Conservation (phyloP, 2,113 vertebrate species). For the Lipotes vexillifer region DNA sequence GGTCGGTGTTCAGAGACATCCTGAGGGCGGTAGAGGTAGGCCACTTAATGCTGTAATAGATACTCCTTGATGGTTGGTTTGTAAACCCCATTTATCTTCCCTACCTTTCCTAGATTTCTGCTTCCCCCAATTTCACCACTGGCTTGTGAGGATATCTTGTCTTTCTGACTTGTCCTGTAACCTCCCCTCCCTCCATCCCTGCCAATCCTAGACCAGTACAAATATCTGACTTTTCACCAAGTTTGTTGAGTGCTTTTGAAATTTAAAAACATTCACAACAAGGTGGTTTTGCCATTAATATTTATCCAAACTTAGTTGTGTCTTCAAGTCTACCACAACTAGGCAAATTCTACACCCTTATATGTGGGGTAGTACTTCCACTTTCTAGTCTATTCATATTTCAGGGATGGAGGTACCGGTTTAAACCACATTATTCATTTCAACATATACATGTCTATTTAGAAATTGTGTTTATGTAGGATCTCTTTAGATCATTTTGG, state of each 20-base stretch:
- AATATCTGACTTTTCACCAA: not conserved
- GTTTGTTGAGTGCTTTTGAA: not conserved
- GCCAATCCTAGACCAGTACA: not conserved
- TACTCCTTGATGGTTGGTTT: not conserved
- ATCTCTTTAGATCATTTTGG: not conserved
- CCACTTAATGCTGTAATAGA: not conserved
- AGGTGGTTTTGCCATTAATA: not conserved
- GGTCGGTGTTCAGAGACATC: slow-evolving; percentile 95
- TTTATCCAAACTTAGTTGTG: not conserved
- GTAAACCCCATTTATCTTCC: not conserved
- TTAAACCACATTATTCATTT: not conserved
- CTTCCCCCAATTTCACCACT: not conserved
- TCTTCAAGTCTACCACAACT: not conserved
- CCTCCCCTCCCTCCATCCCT: too few relatives aligned
- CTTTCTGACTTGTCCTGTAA: not conserved
- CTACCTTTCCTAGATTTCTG: not conserved
- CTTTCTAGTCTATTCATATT: not conserved
- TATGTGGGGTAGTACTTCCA: not conserved
- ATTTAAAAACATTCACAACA: not conserved
- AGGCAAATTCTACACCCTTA: not conserved
- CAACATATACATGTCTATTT: not conserved
- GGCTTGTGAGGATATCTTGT: not conserved
- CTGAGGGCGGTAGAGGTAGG: slow-evolving; percentile 93
- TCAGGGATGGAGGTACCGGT: not conserved
- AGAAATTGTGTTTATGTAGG: not conserved